These are phyloP conservation scores for Andricus grossulariae DNA, from an alignment of 1,140 invertebrate species.

Conservation along the genomic window DNA sequence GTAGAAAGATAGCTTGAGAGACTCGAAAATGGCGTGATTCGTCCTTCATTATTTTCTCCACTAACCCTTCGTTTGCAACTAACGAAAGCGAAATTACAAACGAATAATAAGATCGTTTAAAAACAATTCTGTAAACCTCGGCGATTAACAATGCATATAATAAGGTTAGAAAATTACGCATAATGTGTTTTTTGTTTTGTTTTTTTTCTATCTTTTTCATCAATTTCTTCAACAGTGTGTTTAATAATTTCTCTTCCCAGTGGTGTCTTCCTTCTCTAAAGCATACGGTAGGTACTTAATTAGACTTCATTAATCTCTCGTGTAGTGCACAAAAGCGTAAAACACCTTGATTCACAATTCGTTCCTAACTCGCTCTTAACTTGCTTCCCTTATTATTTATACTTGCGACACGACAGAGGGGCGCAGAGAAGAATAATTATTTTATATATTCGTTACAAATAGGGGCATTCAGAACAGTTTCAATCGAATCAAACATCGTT, in stretches of 20 bases:
- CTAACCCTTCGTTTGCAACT: not conserved
- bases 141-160: slow-evolving; percentile 49
- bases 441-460: slow-evolving; percentile 36
- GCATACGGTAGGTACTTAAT: slow-evolving; percentile 46
- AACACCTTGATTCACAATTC: slow-evolving; percentile 49
- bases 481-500: slow-evolving; percentile 14
- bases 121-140: slow-evolving; percentile 48
- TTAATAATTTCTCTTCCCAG: slow-evolving; percentile 42
- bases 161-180: slow-evolving; percentile 54
- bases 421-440: slow-evolving; percentile 63
- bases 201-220: not conserved
- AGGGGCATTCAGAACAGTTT: slow-evolving; percentile 17
- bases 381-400: slow-evolving; percentile 39
- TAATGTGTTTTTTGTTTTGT: slow-evolving; percentile 47
- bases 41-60: not conserved
- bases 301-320: slow-evolving; percentile 48
- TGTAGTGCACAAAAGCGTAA: slow-evolving; percentile 49
- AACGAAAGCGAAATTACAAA: slow-evolving; percentile 24
- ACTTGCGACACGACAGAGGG: slow-evolving; percentile 58
- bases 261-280: slow-evolving; percentile 46
- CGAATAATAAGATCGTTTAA: slow-evolving; percentile 40
- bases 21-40: slow-evolving; percentile 13
- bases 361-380: slow-evolving; percentile 36
- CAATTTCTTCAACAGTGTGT: slow-evolving; percentile 21
- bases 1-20: slow-evolving; percentile 4